Base-by-base conservation (phyloP, 2,888 invertebrate genomes). In the Ectobius pallidus region DNA sequence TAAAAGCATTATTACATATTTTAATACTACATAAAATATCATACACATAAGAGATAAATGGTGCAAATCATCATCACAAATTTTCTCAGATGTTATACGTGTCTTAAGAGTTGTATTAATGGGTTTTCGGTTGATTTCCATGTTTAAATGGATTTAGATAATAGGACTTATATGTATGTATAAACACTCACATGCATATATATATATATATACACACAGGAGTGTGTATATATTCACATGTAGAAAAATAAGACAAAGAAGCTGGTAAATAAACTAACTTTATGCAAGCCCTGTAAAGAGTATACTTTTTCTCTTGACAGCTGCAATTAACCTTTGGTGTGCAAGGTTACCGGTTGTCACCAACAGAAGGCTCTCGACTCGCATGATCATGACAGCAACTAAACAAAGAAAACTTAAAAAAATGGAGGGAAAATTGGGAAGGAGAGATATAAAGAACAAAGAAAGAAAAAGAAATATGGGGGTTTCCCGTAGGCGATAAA, bases 401-500 rank as follows among this genome's bases (percentile, higher is more conserved):
- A 52, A 62, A 55, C 30, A 69, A 69, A 62, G 61, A 46, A 69
- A 61, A 69, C 62, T 46, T 55, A 44, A 42, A 61, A 62, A 62
- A 30, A 32, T 14, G 42, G 55, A 22, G 44, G 34, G 30, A 52
- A 32, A 71, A 71, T 68, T 68, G 32, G 62, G 69, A 49, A 30
- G 30, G 58, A 30, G 18, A 16, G 30, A 25, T 14, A 30, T 11
- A 58, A 58, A n/a, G n/a, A 14, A 11, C 16, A 27, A 55, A 55
- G 22, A 55, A 16, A 1, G n/a, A 6, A 30, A 25, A 6, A 30
- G 30, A n/a, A 25, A n/a, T 14, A 11, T 3, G 30, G 58, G 58
- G 58, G 49, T 46, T 70, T 34, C 69, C 73, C 73, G 69, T 27
- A 62, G 73, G 73, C 69, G 72, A 62, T 73, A 73, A 73, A 73